Percentiles rank a stretch among this genome's conserved stretches.
These are phyloP conservation scores for Notocelia uddmanniana DNA, from an alignment of 2,888 invertebrate genomes.

Conservation along the genomic window DNA sequence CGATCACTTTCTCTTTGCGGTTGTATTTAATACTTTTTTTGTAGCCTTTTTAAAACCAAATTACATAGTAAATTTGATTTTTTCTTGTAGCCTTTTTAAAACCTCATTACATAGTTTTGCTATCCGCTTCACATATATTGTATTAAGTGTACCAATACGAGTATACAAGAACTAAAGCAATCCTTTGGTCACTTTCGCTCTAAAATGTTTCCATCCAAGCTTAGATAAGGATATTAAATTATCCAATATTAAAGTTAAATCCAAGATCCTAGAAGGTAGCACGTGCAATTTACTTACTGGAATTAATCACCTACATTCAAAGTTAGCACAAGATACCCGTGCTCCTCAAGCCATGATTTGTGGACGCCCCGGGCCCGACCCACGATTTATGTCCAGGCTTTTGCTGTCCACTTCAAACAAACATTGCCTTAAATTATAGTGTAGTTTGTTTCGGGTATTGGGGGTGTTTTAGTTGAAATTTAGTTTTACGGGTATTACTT, in stretches of 20 bases:
- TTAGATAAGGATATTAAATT: neutral
- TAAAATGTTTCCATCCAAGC: neutral
- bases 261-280: constrained; percentile 18
- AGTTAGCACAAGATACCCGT: constrained; percentile 30
- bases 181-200: too few species aligned
- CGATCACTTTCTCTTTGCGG: too few species aligned
- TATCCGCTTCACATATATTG: too few species aligned
- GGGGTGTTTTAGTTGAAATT: constrained; percentile 7
- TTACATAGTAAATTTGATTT: too few species aligned
- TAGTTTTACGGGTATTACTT: constrained; percentile 5
- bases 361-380: constrained; percentile 54
- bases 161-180: too few species aligned
- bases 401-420: constrained; percentile 70
- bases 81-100: too few species aligned
- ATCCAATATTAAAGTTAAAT: neutral
- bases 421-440: constrained; percentile 62
- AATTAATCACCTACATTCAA: constrained; percentile 38
- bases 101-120: too few species aligned
- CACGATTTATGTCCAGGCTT: constrained; percentile 68
- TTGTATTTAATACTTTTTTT: too few species aligned
- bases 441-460: constrained; percentile 34
- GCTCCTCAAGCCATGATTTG: constrained; percentile 62
- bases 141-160: too few species aligned
- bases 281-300: constrained; percentile 39
- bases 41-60: too few species aligned